Conservation (phyloP, 30 jellyfish, hydroid and myxozoan species). For the Hydra vulgaris region DNA sequence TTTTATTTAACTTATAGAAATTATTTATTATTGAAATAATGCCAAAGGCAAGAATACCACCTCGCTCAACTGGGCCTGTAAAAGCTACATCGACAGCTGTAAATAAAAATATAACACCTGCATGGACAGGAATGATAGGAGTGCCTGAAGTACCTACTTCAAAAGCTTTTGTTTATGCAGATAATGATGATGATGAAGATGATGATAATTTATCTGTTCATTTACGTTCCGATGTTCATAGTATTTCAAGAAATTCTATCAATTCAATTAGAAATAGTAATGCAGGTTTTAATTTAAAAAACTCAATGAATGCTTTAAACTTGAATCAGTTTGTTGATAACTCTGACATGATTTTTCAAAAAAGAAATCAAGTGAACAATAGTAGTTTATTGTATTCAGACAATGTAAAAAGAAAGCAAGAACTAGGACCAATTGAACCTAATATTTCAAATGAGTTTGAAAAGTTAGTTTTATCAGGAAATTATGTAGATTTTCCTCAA, state of each 20-base stretch:
- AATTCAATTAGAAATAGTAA: not conserved
- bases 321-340: constrained; percentile 2
- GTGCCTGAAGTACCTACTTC: constrained; percentile 19
- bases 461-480: constrained; percentile 48
- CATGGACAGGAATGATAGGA: constrained; percentile 24
- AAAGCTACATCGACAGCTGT: constrained; percentile 22
- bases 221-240: constrained; percentile 2
- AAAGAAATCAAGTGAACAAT: not conserved
- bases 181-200: constrained; percentile 14
- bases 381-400: not conserved
- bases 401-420: constrained; percentile 23
- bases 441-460: constrained; percentile 58
- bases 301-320: constrained; percentile 21
- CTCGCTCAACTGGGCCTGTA: constrained; percentile 32
- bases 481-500: constrained; percentile 47
- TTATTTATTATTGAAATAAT: not conserved
- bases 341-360: not conserved
- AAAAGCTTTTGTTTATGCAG: constrained; percentile 2
- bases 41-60: constrained; percentile 17
- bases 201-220: constrained; percentile 15
- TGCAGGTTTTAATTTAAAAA: constrained; percentile 17
- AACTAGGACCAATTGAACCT: constrained; percentile 74
- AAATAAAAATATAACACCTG: constrained; percentile 17
- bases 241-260: not conserved
- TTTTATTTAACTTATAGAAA: not conserved